Conservation (phyloP, 2,113 vertebrate genomes). For the Manacus vitellinus region DNA sequence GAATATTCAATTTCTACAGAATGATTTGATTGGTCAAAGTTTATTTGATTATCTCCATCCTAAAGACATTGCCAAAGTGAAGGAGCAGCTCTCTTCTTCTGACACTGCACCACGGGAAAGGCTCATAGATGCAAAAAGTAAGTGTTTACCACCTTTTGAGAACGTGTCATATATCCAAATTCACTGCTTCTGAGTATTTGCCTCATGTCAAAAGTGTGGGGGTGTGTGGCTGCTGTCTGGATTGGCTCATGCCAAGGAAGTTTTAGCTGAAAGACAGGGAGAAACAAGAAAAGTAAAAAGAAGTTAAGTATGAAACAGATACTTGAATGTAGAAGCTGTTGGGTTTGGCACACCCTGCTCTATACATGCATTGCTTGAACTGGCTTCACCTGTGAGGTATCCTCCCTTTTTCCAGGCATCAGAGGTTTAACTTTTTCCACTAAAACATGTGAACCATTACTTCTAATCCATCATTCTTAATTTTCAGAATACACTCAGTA, state of each 20-base stretch:
- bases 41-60: slow-evolving; percentile 98
- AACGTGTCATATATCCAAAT: background rate
- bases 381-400: background rate
- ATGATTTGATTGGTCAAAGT: slow-evolving; percentile 98
- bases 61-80: slow-evolving; percentile 99
- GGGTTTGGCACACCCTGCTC: background rate
- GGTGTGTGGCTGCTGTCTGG: background rate
- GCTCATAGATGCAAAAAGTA: slow-evolving; percentile 98
- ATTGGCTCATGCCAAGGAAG: background rate
- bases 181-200: background rate
- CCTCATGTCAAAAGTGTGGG: background rate
- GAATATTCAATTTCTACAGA: slow-evolving; percentile 74
- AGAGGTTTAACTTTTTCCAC: background rate
- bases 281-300: background rate
- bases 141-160: slow-evolving; percentile 16
- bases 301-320: background rate
- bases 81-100: slow-evolving; percentile 97
- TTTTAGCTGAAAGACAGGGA: background rate
- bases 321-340: background rate
- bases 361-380: background rate
- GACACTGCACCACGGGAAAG: slow-evolving; percentile 93
- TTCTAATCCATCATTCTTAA: background rate
- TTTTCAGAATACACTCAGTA: background rate
- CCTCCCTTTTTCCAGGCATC: background rate
- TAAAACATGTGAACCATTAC: background rate